A percentile compares a stretch with the other conserved stretches of the same genome.
Evolutionary conservation across 2,113 vertebrate genomes (phyloP).

Genomic region (Ptychochromis oligacanthus): DNA sequence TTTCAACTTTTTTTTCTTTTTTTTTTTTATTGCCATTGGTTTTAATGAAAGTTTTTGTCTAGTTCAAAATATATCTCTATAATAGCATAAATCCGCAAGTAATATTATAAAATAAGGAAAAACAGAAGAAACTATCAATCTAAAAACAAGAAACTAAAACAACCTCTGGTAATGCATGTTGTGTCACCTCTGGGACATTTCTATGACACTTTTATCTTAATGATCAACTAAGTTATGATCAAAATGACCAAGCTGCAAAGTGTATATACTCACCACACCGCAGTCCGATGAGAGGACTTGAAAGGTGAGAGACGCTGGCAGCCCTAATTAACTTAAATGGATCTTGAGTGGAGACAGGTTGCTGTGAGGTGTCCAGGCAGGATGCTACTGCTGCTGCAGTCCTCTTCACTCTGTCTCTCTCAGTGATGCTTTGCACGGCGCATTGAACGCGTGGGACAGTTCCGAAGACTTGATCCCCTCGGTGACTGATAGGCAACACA

Average conservation of each 20-base stretch:
- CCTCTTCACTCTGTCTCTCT: slow-evolving; percentile 77
- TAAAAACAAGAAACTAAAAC: background rate
- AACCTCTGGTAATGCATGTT: background rate
- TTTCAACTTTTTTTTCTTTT: too few species aligned
- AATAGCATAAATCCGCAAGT: too few species aligned
- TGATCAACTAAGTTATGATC: background rate
- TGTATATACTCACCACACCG: slow-evolving; percentile 69
- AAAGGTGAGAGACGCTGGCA: slow-evolving; percentile 41
- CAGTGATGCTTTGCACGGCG: slow-evolving; percentile 81
- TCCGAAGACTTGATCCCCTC: slow-evolving; percentile 84
- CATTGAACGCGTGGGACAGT: slow-evolving; percentile 83
- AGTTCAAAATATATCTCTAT: too few species aligned
- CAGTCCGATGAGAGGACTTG: slow-evolving; percentile 56
- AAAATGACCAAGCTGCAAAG: slow-evolving; percentile 2
- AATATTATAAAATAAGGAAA: background rate
- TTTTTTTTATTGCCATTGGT: too few species aligned
- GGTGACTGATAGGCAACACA: slow-evolving; percentile 88
- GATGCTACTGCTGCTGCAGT: slow-evolving; percentile 65
- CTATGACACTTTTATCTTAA: background rate
- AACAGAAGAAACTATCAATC: background rate
- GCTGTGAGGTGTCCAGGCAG: slow-evolving; percentile 71
- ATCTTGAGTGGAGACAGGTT: slow-evolving; percentile 68
- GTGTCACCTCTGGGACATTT: background rate
- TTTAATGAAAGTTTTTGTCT: background rate
- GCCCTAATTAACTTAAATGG: slow-evolving; percentile 61